Evolutionary conservation across 30 jellyfish, hydroid and myxozoan species (phyloP), one percentile per base, ranked within the genome.

Genomic region (Chironex yamaguchii): DNA sequence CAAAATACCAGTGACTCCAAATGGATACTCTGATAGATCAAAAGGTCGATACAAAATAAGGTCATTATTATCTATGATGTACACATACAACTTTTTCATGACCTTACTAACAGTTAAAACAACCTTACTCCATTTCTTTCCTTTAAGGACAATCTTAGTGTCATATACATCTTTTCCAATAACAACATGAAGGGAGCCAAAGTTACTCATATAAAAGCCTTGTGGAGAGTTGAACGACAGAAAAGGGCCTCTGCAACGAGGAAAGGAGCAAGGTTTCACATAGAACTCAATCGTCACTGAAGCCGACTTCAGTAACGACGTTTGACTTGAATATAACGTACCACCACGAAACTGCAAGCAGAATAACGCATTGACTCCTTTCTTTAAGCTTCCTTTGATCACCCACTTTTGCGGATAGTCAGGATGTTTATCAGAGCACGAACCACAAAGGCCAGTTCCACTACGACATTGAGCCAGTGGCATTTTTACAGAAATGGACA

Each of bases 181-280:
- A 28, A 32, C 36, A 4, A 83, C 62, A 34, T 64, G 33, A 0
- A 83, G 23, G 4, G 93, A 50, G 67, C 51, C 28, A 87, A 52
- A 35, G 62, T 83, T 83, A 69, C 93, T 83, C 27, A 83, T 70
- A 6, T 73, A 67, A 31, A 83, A 83, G 1, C 87, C 35, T 9
- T 69, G 75, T 3, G 34, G 76, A 42, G 79, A 51, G 23, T 86
- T 36, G 53, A 69, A 83, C 14, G 93, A 51, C 20, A 83, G 32
- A 42, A 83, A 11, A 21, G 93, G 87, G 14, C 93, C 93, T 34
- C 93, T 87, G 33, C 93, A 83, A 0, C 11, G 17, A 4, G 87
- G 34, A 3, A 64, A 48, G 12, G 71, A n/a, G 31, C 93, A 83
- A 21, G 93, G 71, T 69, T 70, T 83, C 14, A 83, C 84, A 27